Base-by-base conservation (phyloP, 2,888 invertebrate genomes). In the Caenorhabditis sinica region DNA sequence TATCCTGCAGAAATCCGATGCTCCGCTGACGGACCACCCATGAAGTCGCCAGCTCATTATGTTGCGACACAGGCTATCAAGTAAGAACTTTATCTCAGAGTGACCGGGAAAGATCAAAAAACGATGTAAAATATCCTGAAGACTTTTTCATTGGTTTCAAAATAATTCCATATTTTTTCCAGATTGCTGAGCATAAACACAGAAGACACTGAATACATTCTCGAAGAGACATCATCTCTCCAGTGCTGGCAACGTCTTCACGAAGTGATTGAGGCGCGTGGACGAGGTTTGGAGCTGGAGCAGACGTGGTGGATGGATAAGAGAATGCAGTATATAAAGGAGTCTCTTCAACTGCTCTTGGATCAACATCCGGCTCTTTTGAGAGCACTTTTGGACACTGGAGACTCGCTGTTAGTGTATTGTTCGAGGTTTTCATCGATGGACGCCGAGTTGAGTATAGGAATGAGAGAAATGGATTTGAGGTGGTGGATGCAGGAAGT, bases 381-480 rank as follows among this genome's bases (percentile, higher is more conserved):
- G 61, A 65, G 91, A 40, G 90, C 89, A n/a, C 83, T 92, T 36
- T 65, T 92, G 58, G 92, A 92, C 53, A 92, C 92, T 9, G 88
- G 89, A 33, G 92, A 92, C 79, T 85, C 92, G 4, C 56, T 92
- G 23, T 82, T 93, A 20, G 91, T 87, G 1, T 90, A 89, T 66
- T 92, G 92, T 68, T 83, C 88, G 8, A 83, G 92, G 9, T 92
- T 90, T 79, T 89, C 89, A 8, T 90, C 91, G 15, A 86, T 87
- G 25, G 91, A 92, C 51, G 86, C 89, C 9, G 93, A 93, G 63
- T 77, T 92, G 58, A 85, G 88, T 28, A 86, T 90, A 43, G 92
- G 93, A 40, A 91, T 93, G 91, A 81, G 93, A 17, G 93, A 93
- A 80, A 69, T 84, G 13, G 93, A 93, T 74, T 81, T 93, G 45